A percentile compares a stretch with the other conserved stretches of the same genome.
These are phyloP conservation scores for Papilio gigon DNA, from an alignment of 2,888 invertebrate genomes.

Conservation along the genomic window DNA sequence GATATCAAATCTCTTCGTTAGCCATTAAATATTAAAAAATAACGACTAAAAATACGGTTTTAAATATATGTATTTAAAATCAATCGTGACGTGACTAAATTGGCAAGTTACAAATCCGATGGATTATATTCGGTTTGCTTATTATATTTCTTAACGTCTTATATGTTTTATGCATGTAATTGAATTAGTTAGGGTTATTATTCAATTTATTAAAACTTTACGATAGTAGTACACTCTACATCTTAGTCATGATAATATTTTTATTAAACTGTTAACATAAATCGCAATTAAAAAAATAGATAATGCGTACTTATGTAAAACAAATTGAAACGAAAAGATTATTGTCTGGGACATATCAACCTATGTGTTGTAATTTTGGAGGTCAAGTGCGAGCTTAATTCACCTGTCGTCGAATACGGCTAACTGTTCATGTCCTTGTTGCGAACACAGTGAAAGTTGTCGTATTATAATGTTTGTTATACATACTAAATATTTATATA, in stretches of 20 bases:
- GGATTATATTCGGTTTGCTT: conserved; percentile 32
- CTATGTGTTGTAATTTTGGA: conserved; percentile 37
- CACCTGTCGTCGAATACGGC: conserved; percentile 27
- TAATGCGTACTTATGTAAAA: too few species aligned
- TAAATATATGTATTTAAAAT: conserved; percentile 16
- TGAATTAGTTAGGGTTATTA: conserved; percentile 19
- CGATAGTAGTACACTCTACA: background rate
- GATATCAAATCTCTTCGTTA: too few species aligned
- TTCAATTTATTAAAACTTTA: background rate
- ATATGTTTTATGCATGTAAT: conserved; percentile 4
- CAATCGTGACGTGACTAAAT: conserved; percentile 26
- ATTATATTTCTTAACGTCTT: conserved; percentile 20
- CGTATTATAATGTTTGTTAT: conserved; percentile 43
- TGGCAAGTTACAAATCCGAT: conserved; percentile 17
- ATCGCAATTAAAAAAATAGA: too few species aligned
- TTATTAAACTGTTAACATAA: too few species aligned
- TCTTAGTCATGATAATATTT: too few species aligned
- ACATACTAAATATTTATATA: background rate
- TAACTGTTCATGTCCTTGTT: conserved; percentile 41
- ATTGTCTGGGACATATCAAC: conserved; percentile 23
- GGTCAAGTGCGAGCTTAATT: conserved; percentile 35
- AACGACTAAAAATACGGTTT: conserved; percentile 5
- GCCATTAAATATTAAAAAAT: too few species aligned
- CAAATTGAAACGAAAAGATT: background rate
- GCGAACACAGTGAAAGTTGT: conserved; percentile 51